These are phyloP conservation scores for Hemibagrus wyckioides DNA, from an alignment of 2,113 vertebrate species.

Conservation along the genomic window DNA sequence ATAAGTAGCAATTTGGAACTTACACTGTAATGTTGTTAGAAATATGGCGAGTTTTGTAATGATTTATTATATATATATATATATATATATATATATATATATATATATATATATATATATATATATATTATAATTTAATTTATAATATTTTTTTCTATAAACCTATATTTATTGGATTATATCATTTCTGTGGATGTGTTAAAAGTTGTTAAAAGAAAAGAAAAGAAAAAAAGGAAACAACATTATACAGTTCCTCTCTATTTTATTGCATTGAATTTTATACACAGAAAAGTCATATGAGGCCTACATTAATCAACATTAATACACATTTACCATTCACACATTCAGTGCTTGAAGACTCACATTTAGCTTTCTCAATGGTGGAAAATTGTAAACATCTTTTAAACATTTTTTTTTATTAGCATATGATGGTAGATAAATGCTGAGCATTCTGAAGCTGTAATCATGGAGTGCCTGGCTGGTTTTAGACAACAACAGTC, in stretches of 20 bases:
- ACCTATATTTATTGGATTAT: not conserved
- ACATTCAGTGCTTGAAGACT: not conserved
- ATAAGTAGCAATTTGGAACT: not conserved
- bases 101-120: no score
- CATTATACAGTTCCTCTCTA: not conserved
- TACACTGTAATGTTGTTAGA: not conserved
- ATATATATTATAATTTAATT: no score
- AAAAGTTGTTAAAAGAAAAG: not conserved
- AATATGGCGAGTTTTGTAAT: not conserved
- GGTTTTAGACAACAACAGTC: not conserved
- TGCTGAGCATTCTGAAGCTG: not conserved
- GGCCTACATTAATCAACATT: not conserved
- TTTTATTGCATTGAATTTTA: not conserved
- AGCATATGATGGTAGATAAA: not conserved
- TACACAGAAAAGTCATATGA: not conserved
- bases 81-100: no score
- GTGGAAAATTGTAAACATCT: not conserved
- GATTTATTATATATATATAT: no score
- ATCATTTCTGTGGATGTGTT: not conserved
- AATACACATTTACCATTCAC: not conserved
- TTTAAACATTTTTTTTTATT: not conserved
- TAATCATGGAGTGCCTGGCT: not conserved
- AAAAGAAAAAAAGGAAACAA: not conserved
- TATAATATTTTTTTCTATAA: not conserved
- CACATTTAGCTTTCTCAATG: not conserved